phyloP scores from a whole-genome alignment of 2,113 vertebrate genomes.

The Leptobrachium leishanense region DNA sequence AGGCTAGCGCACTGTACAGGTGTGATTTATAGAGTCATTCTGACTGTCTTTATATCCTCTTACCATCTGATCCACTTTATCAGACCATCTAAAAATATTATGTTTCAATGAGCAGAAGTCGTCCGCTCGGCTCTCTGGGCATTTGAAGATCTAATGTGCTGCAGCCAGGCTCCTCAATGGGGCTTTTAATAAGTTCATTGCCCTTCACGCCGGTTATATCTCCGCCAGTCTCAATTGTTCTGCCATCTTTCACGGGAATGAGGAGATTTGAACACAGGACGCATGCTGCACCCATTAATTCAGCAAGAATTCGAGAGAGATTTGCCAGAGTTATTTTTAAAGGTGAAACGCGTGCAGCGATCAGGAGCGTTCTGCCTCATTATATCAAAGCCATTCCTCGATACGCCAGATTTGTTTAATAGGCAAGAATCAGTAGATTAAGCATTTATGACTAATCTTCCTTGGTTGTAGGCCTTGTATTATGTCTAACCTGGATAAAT shows the following conservation, averaged over 20 bases:
- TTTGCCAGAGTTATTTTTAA: slow-evolving; percentile 51
- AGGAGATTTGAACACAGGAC: slow-evolving; percentile 48
- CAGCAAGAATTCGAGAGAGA: slow-evolving; percentile 40
- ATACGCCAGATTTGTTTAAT: slow-evolving; percentile 50
- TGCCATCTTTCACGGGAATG: slow-evolving; percentile 46
- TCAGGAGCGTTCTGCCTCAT: slow-evolving; percentile 49
- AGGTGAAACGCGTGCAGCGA: slow-evolving; percentile 50
- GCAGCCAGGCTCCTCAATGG: slow-evolving; percentile 47
- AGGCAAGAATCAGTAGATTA: slow-evolving; percentile 49
- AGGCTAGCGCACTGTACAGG: slow-evolving; percentile 23
- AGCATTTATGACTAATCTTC: slow-evolving; percentile 51
- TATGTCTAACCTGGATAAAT: slow-evolving; percentile 51
- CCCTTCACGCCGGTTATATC: slow-evolving; percentile 48
- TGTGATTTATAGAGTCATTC: slow-evolving; percentile 46
- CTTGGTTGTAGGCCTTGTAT: slow-evolving; percentile 47
- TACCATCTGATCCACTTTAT: slow-evolving; percentile 45
- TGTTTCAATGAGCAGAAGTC: slow-evolving; percentile 41
- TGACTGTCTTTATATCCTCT: slow-evolving; percentile 30
- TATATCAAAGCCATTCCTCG: slow-evolving; percentile 43
- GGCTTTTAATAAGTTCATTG: slow-evolving; percentile 51
- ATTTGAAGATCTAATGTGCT: slow-evolving; percentile 50
- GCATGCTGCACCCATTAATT: slow-evolving; percentile 48
- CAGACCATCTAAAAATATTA: slow-evolving; percentile 49
- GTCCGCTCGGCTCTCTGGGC: slow-evolving; percentile 43
- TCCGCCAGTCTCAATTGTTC: slow-evolving; percentile 39